These are phyloP conservation scores for Automeris io DNA, from an alignment of 2,888 invertebrate species.

Conservation along the genomic window DNA sequence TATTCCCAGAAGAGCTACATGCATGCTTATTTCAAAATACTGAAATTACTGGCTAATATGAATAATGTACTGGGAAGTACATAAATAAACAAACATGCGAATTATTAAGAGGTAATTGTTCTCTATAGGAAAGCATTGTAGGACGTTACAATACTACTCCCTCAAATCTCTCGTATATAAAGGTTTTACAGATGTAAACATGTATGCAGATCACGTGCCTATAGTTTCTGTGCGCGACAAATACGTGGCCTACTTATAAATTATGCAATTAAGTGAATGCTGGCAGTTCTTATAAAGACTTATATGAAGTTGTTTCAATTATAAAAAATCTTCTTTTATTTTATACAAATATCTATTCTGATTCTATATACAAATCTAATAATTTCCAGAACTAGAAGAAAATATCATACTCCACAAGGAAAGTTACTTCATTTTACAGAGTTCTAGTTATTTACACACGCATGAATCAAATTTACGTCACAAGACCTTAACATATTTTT, in stretches of 20 bases:
- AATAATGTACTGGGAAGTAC: conserved; percentile 42
- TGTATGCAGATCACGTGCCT: not conserved
- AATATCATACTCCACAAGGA: too few species aligned
- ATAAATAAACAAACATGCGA: conserved; percentile 49
- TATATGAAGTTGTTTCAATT: too few species aligned
- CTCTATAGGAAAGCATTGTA: conserved; percentile 27
- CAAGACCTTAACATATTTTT: too few species aligned
- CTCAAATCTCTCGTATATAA: not conserved
- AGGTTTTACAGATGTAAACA: not conserved
- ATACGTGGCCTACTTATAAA: not conserved
- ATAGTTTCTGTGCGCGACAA: not conserved
- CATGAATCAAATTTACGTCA: too few species aligned
- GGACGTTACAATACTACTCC: conserved; percentile 12
- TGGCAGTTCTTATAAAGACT: not conserved
- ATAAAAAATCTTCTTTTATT: too few species aligned
- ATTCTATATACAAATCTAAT: too few species aligned
- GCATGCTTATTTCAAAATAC: conserved; percentile 61
- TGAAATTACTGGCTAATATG: conserved; percentile 53
- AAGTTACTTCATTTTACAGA: too few species aligned
- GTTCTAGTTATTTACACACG: too few species aligned
- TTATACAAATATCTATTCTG: too few species aligned
- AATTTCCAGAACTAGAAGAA: too few species aligned
- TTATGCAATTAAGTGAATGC: not conserved
- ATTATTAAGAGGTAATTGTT: conserved; percentile 45
- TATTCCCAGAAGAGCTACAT: conserved; percentile 51